Base-by-base conservation (phyloP, 2,113 vertebrate genomes). In the Menura novaehollandiae region DNA sequence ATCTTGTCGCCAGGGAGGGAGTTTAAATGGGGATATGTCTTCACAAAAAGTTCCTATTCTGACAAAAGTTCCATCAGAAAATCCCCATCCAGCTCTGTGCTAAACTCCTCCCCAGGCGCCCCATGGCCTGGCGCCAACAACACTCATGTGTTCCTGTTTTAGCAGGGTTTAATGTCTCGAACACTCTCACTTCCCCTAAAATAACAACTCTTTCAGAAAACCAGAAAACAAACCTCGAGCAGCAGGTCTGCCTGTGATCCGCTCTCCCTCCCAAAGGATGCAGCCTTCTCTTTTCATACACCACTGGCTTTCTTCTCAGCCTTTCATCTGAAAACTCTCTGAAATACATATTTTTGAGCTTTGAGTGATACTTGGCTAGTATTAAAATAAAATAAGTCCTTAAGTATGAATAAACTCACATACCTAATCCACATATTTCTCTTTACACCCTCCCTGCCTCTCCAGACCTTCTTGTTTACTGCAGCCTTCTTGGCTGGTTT, bases 51-150 rank as follows among this genome's bases (percentile, higher is more conserved):
- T 53, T 94, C 47, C 47, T 84, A 11, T 39, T 86, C 80, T 73
- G 83, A 88, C n/a, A 67, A 33, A 88, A 76, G 13, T 90, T 90
- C 92, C 72, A 51, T 78, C 51, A 93, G 85, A 81, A 95, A 91
- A 89, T 37, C 56, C 56, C 51, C 59, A 58, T 75, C 21, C 24
- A 47, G 55, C 39, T 89, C 56, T 56, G 39, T 47, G 21, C 55
- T 89, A 14, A 72, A 55, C 39, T 88, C n/a, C 69, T 76, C n/a
- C 64, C 37, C 89, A 85, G 56, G 77, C 7, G 0, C n/a, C 85
- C 41, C 8, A 2, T 87, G 87, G 85, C 74, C 85, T 73, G n/a
- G 12, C 0, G 28, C 89, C 93, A 91, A 6, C 33, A 85, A 46
- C 74, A 46, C 46, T 89, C 89, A 74, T 46, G 35, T 69, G 67